Evolutionary conservation across 2,888 invertebrate species (phyloP).

Genomic region (Beris chalybata): DNA sequence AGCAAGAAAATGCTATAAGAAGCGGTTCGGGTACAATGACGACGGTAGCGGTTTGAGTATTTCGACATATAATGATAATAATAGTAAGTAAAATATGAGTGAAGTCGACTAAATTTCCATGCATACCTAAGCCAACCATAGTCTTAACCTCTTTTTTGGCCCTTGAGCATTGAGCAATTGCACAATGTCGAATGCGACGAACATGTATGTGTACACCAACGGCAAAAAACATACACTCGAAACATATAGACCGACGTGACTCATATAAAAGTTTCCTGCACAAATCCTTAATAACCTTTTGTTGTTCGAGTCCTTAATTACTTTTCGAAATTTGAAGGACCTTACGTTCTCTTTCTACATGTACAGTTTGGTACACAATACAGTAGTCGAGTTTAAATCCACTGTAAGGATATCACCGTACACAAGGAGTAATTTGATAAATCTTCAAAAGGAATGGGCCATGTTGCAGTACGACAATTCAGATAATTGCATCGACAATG

Average conservation of each 20-base stretch:
- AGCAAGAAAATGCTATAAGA: conserved; percentile 2
- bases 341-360: conserved; percentile 7
- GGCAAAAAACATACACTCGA: conserved; percentile 17
- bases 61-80: conserved; percentile 26
- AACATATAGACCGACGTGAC: conserved; percentile 27
- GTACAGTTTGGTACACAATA: no score
- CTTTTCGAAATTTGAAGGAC: conserved; percentile 32
- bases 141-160: conserved; percentile 27
- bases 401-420: no score
- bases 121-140: conserved; percentile 13
- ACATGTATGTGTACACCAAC: no score
- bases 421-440: no score
- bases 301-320: conserved; percentile 32
- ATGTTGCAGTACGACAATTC: no score
- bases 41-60: conserved; percentile 9
- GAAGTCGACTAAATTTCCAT: conserved; percentile 24
- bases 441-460: no score
- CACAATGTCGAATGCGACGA: not conserved
- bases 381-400: no score
- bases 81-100: conserved; percentile 23
- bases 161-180: conserved; percentile 24
- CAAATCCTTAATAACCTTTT: conserved; percentile 31
- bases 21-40: not conserved
- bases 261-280: conserved; percentile 33
- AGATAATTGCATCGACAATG: no score